Conservation (phyloP, 2,888 invertebrate genomes). For the Nematopogon swammerdamellus region DNA sequence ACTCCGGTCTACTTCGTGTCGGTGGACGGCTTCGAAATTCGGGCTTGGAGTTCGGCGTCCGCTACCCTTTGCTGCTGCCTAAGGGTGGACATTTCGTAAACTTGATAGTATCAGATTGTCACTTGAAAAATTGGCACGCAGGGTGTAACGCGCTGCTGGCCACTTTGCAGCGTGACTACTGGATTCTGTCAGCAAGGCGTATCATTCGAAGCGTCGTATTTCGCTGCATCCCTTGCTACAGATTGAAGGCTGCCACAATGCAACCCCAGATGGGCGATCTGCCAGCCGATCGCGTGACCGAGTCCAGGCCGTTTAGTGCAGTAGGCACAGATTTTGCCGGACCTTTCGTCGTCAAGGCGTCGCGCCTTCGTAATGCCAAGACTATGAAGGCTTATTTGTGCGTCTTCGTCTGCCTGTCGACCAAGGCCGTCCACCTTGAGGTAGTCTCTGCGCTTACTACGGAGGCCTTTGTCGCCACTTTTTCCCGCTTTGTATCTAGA, state of each 20-base stretch:
- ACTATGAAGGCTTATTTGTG: background rate
- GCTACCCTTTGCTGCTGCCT: background rate
- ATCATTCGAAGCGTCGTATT: background rate
- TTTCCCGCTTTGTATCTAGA: background rate
- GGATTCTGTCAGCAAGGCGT: background rate
- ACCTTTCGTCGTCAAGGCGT: background rate
- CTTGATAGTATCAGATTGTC: background rate
- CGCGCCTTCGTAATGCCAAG: background rate
- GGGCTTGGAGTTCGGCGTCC: background rate
- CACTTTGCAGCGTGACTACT: background rate
- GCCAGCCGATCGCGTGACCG: background rate
- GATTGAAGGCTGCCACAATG: background rate
- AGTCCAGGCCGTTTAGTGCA: background rate
- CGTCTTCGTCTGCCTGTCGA: constrained; percentile 1
- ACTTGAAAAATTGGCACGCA: background rate
- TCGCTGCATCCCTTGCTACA: background rate
- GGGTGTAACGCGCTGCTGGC: background rate
- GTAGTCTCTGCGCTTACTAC: background rate
- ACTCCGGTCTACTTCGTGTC: background rate
- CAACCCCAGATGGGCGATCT: constrained; percentile 1
- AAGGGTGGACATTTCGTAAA: background rate
- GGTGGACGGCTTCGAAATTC: background rate
- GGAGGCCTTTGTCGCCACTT: background rate
- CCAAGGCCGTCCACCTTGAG: constrained; percentile 1
- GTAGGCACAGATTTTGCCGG: constrained; percentile 2